Evolutionary conservation across 2,888 invertebrate species (phyloP), one percentile per base, ranked within the genome.

Genomic region (Plebejus argus): DNA sequence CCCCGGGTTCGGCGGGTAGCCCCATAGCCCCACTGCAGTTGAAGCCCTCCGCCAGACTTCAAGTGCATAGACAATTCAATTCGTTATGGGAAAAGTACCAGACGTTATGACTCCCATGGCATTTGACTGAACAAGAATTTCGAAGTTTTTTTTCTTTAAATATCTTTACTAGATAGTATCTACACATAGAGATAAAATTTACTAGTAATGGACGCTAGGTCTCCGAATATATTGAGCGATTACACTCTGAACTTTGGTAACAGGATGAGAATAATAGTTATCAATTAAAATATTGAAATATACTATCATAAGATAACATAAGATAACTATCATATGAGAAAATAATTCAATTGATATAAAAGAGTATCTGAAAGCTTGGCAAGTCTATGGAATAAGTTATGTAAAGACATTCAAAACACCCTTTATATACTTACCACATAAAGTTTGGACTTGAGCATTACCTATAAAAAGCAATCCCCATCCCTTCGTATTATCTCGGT

Each of bases 1-100:
- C 81, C 84, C 83, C 81, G 66, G 85, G 82, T 81, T 82, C 18
- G 23, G 72, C 23, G 39, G 71, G 71, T 71, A 83, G 79, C 81
- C 84, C 39, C 77, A 80, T 18, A 78, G 78, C 79, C 75, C 79
- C 80, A 77, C 77, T 77, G 77, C 72, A 76, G 74, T 76, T 53
- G 72, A 76, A 74, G 75, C 74, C 74, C 74, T 74, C 28, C 49
- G 18, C 45, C 20, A 45, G 74, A 74, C 74, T 74, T 74, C 49
- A 49, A 74, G 49, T 49, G 74, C 74, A 49, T 74, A 49, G 66
- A 33, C 74, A 49, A 74, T 74, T 49, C 74, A 74, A 49, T 74
- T 74, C 45, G 45, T 45, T 72, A 72, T 53, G 74, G 66, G 66
- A 66, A 66, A 66, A 18, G 28, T 33, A 66, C 28, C 66, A 66